phyloP scores from a whole-genome alignment of 2,888 invertebrate genomes.

The Hermaeophaga mercurialis region DNA sequence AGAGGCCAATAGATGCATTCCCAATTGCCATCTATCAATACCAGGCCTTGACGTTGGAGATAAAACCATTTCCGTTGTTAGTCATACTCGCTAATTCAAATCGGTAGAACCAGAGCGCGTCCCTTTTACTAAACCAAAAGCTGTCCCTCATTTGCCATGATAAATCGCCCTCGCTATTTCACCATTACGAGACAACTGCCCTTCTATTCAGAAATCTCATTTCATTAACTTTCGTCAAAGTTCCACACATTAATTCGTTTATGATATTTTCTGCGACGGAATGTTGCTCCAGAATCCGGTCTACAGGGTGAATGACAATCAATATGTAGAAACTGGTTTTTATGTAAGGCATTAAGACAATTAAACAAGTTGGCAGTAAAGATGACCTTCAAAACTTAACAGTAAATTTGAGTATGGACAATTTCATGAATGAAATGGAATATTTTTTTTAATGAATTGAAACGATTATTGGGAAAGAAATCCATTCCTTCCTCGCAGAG shows the following conservation, averaged over 20 bases:
- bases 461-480: too few species aligned
- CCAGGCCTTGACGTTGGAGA: slow-evolving; percentile 24
- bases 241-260: slow-evolving; percentile 21
- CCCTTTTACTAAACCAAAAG: slow-evolving; percentile 22
- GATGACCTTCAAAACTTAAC: too few species aligned
- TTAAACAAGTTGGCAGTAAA: too few species aligned
- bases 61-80: slow-evolving; percentile 30
- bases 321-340: too few species aligned
- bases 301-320: not conserved
- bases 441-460: too few species aligned
- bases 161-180: slow-evolving; percentile 39
- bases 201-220: slow-evolving; percentile 35
- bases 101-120: slow-evolving; percentile 15
- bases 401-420: too few species aligned
- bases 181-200: slow-evolving; percentile 29
- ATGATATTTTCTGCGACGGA: slow-evolving; percentile 24
- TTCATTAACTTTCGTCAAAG: slow-evolving; percentile 31
- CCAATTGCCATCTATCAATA: slow-evolving; percentile 20
- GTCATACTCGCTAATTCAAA: slow-evolving; percentile 27
- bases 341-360: too few species aligned
- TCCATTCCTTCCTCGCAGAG: too few species aligned
- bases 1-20: not conserved
- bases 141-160: slow-evolving; percentile 38
- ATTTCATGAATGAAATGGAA: too few species aligned
- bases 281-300: slow-evolving; percentile 9